Evolutionary conservation across 2,797 vertebrate species (phyloP).

Genomic region (Pseudocheirus occidentalis): DNA sequence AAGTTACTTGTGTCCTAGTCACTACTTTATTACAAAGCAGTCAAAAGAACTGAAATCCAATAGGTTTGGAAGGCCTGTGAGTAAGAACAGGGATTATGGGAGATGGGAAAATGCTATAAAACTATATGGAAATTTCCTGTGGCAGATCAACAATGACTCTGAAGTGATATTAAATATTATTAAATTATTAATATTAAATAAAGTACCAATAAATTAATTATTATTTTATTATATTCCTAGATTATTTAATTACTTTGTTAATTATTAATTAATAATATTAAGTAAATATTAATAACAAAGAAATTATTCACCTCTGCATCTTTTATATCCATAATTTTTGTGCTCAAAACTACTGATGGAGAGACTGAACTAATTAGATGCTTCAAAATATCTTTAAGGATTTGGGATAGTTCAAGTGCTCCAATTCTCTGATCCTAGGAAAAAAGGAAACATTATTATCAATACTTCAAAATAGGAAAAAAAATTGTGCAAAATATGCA

Average conservation of each 20-base stretch:
- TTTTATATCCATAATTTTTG: constrained; percentile 85
- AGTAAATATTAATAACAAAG: fast-evolving
- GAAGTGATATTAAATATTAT: fast-evolving
- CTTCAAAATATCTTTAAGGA: constrained; percentile 86
- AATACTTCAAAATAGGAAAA: background rate
- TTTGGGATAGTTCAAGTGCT: constrained; percentile 71
- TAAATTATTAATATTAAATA: too few species aligned
- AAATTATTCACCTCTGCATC: constrained; percentile 87
- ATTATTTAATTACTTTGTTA: too few species aligned
- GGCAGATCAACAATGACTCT: fast-evolving
- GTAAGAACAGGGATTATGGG: fast-evolving
- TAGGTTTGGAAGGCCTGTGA: background rate
- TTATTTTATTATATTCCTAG: too few species aligned
- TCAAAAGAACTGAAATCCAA: background rate
- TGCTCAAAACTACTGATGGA: constrained; percentile 90
- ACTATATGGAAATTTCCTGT: background rate
- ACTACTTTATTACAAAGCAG: background rate
- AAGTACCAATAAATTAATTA: too few species aligned
- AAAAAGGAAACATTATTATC: constrained; percentile 44
- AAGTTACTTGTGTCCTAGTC: background rate
- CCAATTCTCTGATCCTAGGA: constrained; percentile 68
- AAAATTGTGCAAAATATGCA: background rate
- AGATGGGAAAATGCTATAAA: fast-evolving
- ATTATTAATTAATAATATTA: too few species aligned
- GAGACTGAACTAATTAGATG: constrained; percentile 86